phyloP scores from a whole-genome alignment of 2,888 invertebrate genomes.

The Leistus spinibarbis region DNA sequence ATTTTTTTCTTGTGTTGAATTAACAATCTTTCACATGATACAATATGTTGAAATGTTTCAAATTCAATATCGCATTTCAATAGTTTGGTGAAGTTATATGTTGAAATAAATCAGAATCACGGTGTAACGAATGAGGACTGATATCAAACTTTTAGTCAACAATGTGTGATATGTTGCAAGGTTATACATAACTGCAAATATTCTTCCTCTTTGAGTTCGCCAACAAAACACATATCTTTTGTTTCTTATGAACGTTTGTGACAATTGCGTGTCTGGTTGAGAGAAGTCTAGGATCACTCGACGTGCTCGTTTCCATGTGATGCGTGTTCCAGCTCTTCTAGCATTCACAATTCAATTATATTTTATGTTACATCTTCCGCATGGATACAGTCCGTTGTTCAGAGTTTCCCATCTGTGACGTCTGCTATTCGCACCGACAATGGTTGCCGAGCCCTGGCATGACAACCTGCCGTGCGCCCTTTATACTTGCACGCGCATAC shows the following conservation, averaged over 20 bases:
- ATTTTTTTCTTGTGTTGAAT: too few relatives aligned
- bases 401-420: conserved; percentile 50
- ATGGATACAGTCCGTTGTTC: conserved; percentile 49
- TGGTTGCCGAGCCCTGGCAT: conserved; percentile 17
- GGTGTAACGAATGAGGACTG: too few relatives aligned
- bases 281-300: conserved; percentile 30
- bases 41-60: too few relatives aligned
- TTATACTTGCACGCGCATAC: background rate
- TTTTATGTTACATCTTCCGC: conserved; percentile 54
- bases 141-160: too few relatives aligned
- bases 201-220: background rate
- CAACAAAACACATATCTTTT: background rate
- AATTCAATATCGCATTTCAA: too few relatives aligned
- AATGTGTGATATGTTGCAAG: too few relatives aligned
- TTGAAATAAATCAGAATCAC: too few relatives aligned
- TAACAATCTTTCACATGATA: too few relatives aligned
- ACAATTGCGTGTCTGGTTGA: conserved; percentile 1
- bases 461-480: background rate
- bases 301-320: conserved; percentile 42
- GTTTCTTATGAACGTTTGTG: background rate
- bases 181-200: background rate
- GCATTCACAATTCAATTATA: conserved; percentile 52
- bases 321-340: conserved; percentile 46
- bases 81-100: too few relatives aligned
- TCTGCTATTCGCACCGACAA: conserved; percentile 46